Evolutionary conservation across 2,113 vertebrate genomes (phyloP), one percentile per base, ranked within the genome.

Genomic region (Beaufortia kweichowensis): DNA sequence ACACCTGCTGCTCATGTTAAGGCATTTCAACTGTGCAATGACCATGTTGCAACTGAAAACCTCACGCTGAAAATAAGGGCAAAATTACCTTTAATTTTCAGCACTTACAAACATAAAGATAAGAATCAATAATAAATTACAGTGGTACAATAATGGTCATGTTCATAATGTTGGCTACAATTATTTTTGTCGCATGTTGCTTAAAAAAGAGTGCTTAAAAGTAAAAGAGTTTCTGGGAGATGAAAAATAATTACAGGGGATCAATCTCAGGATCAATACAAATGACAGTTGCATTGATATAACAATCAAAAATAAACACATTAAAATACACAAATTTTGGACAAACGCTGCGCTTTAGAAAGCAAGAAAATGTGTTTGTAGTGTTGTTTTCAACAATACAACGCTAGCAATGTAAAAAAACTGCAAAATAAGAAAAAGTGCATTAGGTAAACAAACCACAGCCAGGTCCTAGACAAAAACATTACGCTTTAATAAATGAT

Each of bases 1-100:
- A 77, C 76, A 70, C 39, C 83, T 83, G 60, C 66, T 79, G 79
- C 35, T 75, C 21, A 17, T 15, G 5, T 10, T 28, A 33, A 48
- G 3, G 46, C 53, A 78, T 76, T 71, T 66, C 60, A 53, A 15
- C 17, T 31, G 11, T 12, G 19, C 28, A 21, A 31, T 53, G 41
- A 12, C 9, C 4, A 48, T 35, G 53, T 35, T 6, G 23, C n/a
- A 35, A 35, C n/a, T 23, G 11, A 56, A 70, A 70, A 48, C 64
- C 4, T 12, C 41, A 26, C 29, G 29, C 17, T 31, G 10, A 68
- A 53, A 68, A 28, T 11, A 46, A 68, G 10, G 50, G 43, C 10
- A 29, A 50, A 46, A 50, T 7, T 28, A 67, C 48, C 6, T 8
- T 21, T 53, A 7, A 53, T 53, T 53, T 53, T 53, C 48, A 53